Percentiles rank a stretch among this genome's conserved stretches.
These are phyloP conservation scores for Coenobita brevimanus DNA, from an alignment of 1,140 invertebrate genomes.

Conservation along the genomic window DNA sequence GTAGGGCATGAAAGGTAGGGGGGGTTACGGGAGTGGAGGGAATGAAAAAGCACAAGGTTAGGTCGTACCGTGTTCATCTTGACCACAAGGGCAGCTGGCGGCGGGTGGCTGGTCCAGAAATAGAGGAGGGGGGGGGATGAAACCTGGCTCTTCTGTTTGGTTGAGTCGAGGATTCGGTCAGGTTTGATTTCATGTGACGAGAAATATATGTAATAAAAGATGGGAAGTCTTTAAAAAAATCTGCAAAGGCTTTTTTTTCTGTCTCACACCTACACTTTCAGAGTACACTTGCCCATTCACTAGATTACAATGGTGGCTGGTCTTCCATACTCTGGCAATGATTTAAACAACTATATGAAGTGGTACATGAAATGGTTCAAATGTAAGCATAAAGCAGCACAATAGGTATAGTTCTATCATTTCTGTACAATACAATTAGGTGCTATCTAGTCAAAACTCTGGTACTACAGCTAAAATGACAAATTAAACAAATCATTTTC, in stretches of 20 bases:
- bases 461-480: constrained; percentile 47
- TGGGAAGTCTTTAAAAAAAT: too few species aligned
- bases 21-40: neutral
- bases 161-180: too few species aligned
- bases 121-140: neutral
- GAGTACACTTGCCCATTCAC: constrained; percentile 51
- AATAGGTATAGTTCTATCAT: constrained; percentile 59
- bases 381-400: constrained; percentile 61
- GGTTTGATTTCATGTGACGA: too few species aligned
- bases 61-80: constrained; percentile 56
- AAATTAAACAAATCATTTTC: constrained; percentile 51
- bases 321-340: constrained; percentile 58
- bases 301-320: constrained; percentile 57
- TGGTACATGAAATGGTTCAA: constrained; percentile 57
- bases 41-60: constrained; percentile 37
- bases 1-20: too few species aligned
- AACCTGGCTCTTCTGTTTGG: too few species aligned
- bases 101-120: constrained; percentile 36
- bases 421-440: constrained; percentile 64
- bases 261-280: constrained; percentile 52
- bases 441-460: constrained; percentile 65
- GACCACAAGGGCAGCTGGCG: constrained; percentile 45
- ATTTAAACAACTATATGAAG: constrained; percentile 58
- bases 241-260: neutral
- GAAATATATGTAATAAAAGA: too few species aligned